phyloP scores from a whole-genome alignment of 2,113 vertebrate genomes.

The Heterotilapia buettikoferi region DNA sequence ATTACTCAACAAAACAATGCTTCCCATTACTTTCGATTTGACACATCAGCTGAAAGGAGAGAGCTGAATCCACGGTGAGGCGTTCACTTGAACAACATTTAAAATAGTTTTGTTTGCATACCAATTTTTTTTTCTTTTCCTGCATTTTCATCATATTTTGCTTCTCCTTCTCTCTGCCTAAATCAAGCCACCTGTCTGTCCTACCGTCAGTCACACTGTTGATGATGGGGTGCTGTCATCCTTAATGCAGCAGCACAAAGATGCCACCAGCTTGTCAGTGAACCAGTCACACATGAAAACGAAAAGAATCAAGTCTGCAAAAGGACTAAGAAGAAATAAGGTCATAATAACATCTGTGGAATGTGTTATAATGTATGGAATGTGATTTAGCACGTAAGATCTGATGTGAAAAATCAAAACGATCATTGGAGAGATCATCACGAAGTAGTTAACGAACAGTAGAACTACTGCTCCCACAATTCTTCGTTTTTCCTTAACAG shows the following conservation, averaged over 20 bases:
- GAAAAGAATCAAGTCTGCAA: not conserved
- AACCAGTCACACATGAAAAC: not conserved
- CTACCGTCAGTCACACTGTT: not conserved
- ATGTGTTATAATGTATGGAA: too few species aligned
- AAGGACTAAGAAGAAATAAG: not conserved
- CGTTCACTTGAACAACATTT: not conserved
- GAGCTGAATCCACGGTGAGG: too few species aligned
- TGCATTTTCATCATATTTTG: not conserved
- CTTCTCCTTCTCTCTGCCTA: not conserved
- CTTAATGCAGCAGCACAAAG: not conserved
- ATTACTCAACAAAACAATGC: not conserved
- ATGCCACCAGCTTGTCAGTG: not conserved
- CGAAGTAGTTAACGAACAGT: not conserved
- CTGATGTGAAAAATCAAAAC: fast-evolving
- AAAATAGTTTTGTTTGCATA: not conserved
- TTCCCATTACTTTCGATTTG: not conserved
- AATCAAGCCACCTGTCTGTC: not conserved
- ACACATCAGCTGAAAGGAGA: not conserved
- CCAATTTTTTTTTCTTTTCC: not conserved
- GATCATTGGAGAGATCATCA: not conserved
- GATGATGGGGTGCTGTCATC: not conserved
- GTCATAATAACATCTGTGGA: fast-evolving
- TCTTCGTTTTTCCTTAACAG: not conserved
- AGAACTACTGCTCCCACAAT: not conserved
- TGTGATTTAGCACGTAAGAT: fast-evolving